A percentile compares a stretch with the other conserved stretches of the same genome.
These are phyloP conservation scores for Brenthis daphne DNA, from an alignment of 2,888 invertebrate genomes.

Conservation along the genomic window DNA sequence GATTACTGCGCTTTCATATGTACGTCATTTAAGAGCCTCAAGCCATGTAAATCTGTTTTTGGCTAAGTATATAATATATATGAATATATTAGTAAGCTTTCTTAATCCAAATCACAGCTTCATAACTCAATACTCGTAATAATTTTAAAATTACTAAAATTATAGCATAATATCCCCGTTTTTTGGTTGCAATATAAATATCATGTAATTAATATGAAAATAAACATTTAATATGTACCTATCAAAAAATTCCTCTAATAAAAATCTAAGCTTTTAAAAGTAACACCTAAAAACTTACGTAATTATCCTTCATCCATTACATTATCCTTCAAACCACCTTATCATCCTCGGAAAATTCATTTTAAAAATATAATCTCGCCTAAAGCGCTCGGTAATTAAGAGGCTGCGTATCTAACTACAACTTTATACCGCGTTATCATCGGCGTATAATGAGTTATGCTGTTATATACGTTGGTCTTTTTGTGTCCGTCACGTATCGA, in stretches of 20 bases:
- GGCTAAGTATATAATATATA: background rate
- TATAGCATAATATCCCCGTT: too few species aligned
- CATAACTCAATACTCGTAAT: too few species aligned
- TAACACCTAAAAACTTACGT: background rate
- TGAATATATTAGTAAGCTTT: background rate
- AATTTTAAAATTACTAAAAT: too few species aligned
- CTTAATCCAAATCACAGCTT: background rate
- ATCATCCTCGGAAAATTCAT: conserved; percentile 39
- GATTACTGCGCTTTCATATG: conserved; percentile 49
- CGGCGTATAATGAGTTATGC: conserved; percentile 78
- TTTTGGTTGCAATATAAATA: too few species aligned
- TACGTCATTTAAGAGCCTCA: conserved; percentile 26
- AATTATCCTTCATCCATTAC: conserved; percentile 14
- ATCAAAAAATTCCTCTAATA: too few species aligned
- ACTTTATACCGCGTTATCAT: conserved; percentile 75
- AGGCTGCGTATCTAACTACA: conserved; percentile 72
- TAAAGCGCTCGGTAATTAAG: conserved; percentile 61
- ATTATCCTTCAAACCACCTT: conserved; percentile 20
- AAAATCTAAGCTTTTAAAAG: too few species aligned
- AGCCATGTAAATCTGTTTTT: conserved; percentile 12
- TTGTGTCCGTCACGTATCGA: conserved; percentile 73
- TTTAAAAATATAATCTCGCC: conserved; percentile 62
- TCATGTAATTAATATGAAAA: too few species aligned
- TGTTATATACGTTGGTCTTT: conserved; percentile 64
- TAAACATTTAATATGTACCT: too few species aligned